A percentile compares a stretch with the other conserved stretches of the same genome.
Conservation (phyloP, 2,888 invertebrate genomes). For the Halictus ligatus region DNA sequence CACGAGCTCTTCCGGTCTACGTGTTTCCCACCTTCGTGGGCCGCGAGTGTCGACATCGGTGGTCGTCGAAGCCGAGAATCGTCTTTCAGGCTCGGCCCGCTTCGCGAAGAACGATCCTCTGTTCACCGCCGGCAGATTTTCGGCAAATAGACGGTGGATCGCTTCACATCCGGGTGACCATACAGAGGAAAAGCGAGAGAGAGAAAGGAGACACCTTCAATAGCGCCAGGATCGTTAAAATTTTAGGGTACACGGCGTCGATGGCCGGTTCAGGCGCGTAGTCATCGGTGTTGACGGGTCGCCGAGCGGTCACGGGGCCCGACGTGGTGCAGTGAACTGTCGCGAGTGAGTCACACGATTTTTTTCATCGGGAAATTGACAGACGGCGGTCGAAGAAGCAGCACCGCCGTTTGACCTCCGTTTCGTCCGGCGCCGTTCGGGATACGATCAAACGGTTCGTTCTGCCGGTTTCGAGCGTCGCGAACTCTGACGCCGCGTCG, state of each 20-base stretch:
- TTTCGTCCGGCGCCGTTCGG: neutral
- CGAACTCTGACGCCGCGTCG: neutral
- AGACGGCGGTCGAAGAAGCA: no score
- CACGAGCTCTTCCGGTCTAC: neutral
- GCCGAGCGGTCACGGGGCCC: neutral
- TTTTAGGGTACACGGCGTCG: neutral
- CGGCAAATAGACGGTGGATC: slow-evolving; percentile 27
- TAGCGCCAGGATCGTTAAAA: neutral
- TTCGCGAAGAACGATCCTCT: slow-evolving; percentile 12
- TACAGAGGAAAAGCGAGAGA: neutral
- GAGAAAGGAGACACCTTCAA: slow-evolving; percentile 12
- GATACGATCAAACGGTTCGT: neutral
- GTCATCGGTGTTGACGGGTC: slow-evolving; percentile 2
- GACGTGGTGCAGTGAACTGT: neutral
- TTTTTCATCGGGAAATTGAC: neutral
- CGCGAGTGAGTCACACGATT: neutral
- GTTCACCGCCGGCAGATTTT: neutral
- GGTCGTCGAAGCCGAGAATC: neutral
- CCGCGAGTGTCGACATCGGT: neutral
- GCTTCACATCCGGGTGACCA: neutral
- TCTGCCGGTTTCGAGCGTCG: neutral
- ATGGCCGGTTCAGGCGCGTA: neutral
- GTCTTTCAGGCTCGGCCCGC: neutral
- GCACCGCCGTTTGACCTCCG: neutral
- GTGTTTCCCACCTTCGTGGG: neutral